phyloP scores from a whole-genome alignment of 2,113 vertebrate genomes.

The Mungos mungo region DNA sequence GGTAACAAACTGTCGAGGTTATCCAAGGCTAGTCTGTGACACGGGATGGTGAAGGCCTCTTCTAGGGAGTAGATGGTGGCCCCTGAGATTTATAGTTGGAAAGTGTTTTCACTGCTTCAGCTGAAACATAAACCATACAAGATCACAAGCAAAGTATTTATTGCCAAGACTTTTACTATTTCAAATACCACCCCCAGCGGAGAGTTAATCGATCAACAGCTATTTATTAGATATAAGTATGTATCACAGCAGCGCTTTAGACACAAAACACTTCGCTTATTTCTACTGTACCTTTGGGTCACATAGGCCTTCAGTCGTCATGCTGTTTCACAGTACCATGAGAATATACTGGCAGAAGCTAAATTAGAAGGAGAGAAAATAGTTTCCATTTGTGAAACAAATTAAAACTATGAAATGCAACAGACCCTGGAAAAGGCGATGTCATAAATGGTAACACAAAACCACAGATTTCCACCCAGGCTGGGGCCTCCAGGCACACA shows the following conservation, averaged over 20 bases:
- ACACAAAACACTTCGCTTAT: too few species aligned
- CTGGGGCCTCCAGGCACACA: accelerated
- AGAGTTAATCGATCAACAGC: neutral
- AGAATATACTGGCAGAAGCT: neutral
- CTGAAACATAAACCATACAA: neutral
- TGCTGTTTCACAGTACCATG: neutral
- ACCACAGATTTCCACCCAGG: neutral
- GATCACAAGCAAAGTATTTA: neutral
- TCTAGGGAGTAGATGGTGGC: accelerated
- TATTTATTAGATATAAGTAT: neutral
- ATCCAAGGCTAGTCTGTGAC: neutral
- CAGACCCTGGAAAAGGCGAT: neutral
- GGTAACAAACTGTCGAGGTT: neutral
- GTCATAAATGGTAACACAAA: neutral
- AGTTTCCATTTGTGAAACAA: neutral
- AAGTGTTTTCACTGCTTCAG: neutral
- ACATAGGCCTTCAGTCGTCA: accelerated
- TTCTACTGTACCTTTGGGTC: neutral
- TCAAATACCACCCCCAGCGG: neutral
- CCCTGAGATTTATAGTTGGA: neutral
- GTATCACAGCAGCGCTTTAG: neutral
- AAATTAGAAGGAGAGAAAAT: conserved; percentile 4
- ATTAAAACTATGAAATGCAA: neutral
- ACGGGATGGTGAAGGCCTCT: too few species aligned
- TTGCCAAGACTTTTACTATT: neutral